Conservation (phyloP, 2,888 invertebrate species). For the Isoperla grammatica region DNA sequence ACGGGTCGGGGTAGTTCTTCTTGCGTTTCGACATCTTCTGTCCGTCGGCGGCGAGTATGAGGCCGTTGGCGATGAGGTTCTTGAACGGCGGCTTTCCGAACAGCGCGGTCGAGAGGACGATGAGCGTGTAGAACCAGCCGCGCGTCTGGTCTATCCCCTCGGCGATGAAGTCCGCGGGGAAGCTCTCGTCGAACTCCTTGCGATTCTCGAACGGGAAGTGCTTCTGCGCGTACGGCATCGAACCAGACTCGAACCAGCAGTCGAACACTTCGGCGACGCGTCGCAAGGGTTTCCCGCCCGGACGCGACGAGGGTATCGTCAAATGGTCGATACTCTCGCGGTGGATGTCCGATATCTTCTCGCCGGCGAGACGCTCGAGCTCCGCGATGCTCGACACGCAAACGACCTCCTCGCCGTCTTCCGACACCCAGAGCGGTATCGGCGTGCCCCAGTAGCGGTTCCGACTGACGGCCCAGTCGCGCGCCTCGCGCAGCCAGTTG, state of each 20-base stretch:
- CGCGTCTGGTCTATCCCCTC: slow-evolving; percentile 98
- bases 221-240: slow-evolving; percentile 97
- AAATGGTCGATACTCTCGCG: slow-evolving; percentile 90
- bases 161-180: slow-evolving; percentile 99
- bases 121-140: slow-evolving; percentile 98
- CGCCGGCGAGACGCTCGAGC: slow-evolving; percentile 75
- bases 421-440: slow-evolving; percentile 94
- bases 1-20: slow-evolving; percentile 97
- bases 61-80: slow-evolving; percentile 93
- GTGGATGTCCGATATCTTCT: slow-evolving; percentile 83
- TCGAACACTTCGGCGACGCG: slow-evolving; percentile 95
- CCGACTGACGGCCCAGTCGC: slow-evolving; percentile 97
- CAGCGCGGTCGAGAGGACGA: slow-evolving; percentile 92
- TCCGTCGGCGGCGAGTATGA: slow-evolving; percentile 94
- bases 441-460: slow-evolving; percentile 99
- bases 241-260: slow-evolving; percentile 99
- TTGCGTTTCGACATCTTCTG: slow-evolving; percentile 99
- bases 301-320: slow-evolving; percentile 81
- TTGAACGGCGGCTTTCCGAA: slow-evolving; percentile 97
- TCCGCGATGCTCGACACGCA: slow-evolving; percentile 93
- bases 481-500: slow-evolving; percentile 95
- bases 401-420: slow-evolving; percentile 86
- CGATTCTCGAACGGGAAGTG: slow-evolving; percentile 95
- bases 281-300: slow-evolving; percentile 76
- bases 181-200: slow-evolving; percentile 81